Percentiles rank a stretch among this genome's conserved stretches.
Evolutionary conservation across 2,113 vertebrate genomes (phyloP).

Genomic region (Hepsetus odoe): DNA sequence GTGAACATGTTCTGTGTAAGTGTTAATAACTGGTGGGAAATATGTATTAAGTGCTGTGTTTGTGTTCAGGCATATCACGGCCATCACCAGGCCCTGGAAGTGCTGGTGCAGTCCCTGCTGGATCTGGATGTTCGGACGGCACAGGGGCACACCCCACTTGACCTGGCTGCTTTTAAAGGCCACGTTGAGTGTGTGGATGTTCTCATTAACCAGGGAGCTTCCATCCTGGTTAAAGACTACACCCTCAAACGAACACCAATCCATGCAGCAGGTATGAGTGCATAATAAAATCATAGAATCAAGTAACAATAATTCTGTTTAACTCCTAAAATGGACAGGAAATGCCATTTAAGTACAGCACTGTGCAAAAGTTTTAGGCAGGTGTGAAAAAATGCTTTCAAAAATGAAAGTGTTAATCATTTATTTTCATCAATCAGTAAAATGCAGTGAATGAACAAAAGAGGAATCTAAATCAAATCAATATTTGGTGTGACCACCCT

Average conservation of each 20-base stretch:
- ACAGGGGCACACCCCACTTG: slow-evolving; percentile 91
- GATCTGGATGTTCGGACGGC: slow-evolving; percentile 94
- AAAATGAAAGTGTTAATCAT: too few relatives aligned
- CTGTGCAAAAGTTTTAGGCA: too few relatives aligned
- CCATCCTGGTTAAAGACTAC: slow-evolving; percentile 95
- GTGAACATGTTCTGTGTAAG: background rate
- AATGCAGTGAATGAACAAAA: too few relatives aligned
- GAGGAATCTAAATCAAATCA: too few relatives aligned
- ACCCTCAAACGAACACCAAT: slow-evolving; percentile 93
- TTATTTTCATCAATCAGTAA: too few relatives aligned
- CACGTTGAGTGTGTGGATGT: slow-evolving; percentile 97
- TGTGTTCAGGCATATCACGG: slow-evolving; percentile 89
- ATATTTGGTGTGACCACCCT: too few relatives aligned
- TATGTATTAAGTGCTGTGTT: background rate
- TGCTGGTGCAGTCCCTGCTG: slow-evolving; percentile 93
- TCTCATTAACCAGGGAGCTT: slow-evolving; percentile 97
- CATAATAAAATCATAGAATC: too few relatives aligned
- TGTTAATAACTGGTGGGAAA: too few relatives aligned
- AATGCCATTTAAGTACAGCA: too few relatives aligned
- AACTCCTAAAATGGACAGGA: too few relatives aligned
- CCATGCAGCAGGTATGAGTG: slow-evolving; percentile 91
- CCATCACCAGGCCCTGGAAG: slow-evolving; percentile 95
- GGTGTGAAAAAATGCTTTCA: too few relatives aligned
- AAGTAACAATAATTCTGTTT: too few relatives aligned
- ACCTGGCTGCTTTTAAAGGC: slow-evolving; percentile 95